phyloP scores from a whole-genome alignment of 2,113 vertebrate species.

The Calypte anna region DNA sequence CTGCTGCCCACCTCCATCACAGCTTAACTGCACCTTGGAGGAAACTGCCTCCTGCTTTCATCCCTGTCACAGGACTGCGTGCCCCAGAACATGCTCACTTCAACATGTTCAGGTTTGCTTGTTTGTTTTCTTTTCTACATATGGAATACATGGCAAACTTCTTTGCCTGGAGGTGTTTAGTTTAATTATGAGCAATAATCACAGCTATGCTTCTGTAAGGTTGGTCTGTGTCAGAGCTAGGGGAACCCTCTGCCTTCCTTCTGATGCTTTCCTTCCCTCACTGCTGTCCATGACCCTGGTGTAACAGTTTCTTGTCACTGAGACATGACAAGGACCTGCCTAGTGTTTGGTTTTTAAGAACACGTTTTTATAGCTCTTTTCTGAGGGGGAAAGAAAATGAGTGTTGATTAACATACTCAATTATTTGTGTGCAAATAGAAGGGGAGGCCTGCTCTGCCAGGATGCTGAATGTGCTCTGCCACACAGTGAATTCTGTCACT shows the following conservation, averaged over 20 bases:
- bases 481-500: not conserved
- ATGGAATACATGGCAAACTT: not conserved
- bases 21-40: not conserved
- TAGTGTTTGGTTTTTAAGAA: not conserved
- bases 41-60: not conserved
- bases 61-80: rapidly evolving
- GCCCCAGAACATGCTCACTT: rapidly evolving
- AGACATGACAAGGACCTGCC: not conserved
- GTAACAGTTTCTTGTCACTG: not conserved
- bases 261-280: not conserved
- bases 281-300: not conserved
- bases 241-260: not conserved
- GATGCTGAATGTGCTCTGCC: not conserved
- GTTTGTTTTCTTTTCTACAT: not conserved
- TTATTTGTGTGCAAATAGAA: not conserved
- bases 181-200: not conserved
- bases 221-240: not conserved
- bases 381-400: not conserved
- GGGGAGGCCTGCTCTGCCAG: not conserved
- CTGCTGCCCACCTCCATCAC: not conserved
- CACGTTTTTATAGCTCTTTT: not conserved
- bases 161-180: not conserved
- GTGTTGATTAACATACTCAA: not conserved
- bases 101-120: not conserved
- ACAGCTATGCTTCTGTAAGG: not conserved